Evolutionary conservation across 2,888 invertebrate species (phyloP).

Genomic region (Ennomos quercinarius): DNA sequence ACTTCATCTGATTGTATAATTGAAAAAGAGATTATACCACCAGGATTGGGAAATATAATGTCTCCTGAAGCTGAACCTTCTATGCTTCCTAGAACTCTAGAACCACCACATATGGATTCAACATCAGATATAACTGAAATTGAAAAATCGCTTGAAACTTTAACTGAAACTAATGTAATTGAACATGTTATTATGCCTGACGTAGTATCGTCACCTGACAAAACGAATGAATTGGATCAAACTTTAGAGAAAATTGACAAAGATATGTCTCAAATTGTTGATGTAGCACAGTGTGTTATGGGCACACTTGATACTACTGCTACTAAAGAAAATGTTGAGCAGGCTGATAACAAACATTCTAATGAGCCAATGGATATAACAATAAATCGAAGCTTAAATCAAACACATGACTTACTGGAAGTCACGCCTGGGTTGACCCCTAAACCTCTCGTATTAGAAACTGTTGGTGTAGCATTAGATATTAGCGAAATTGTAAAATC

Average conservation of each 20-base stretch:
- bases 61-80: no score
- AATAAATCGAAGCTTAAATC: slow-evolving; percentile 36
- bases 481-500: no score
- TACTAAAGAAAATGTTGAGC: background rate
- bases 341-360: slow-evolving; percentile 2
- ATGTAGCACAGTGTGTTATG: slow-evolving; percentile 6
- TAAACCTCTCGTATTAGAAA: no score
- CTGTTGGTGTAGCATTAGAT: no score
- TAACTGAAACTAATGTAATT: slow-evolving; percentile 3
- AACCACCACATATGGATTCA: slow-evolving; percentile 8
- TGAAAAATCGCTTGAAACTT: background rate
- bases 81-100: background rate
- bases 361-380: slow-evolving; percentile 32
- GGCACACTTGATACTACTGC: background rate
- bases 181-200: slow-evolving; percentile 3
- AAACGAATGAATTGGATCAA: slow-evolving; percentile 5
- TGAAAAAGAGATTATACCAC: no score
- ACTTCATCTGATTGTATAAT: no score
- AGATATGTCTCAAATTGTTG: slow-evolving; percentile 23
- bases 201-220: background rate
- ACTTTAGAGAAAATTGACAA: slow-evolving; percentile 16
- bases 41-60: no score
- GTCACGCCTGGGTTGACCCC: slow-evolving; percentile 6
- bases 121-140: slow-evolving; percentile 11
- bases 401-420: slow-evolving; percentile 41